phyloP scores from a whole-genome alignment of 2,113 vertebrate genomes.

The Myrmecobius fasciatus region DNA sequence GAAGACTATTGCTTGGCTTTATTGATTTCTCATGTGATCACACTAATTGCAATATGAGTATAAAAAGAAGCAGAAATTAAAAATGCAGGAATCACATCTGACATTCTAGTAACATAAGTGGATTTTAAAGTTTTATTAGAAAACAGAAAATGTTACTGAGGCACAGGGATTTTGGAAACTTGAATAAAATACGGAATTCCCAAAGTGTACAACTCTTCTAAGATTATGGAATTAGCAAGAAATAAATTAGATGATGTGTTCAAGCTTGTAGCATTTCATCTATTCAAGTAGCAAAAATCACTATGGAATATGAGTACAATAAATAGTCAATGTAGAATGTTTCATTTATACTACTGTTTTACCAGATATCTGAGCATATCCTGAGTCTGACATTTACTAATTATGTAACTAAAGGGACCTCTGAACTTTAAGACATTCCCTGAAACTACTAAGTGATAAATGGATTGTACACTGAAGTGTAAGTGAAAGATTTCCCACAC shows the following conservation, averaged over 20 bases:
- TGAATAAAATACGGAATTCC: neutral
- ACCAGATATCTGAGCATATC: neutral
- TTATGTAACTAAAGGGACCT: neutral
- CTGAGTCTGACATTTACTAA: neutral
- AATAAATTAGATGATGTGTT: neutral
- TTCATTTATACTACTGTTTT: neutral
- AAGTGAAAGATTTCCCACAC: neutral
- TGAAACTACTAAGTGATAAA: neutral
- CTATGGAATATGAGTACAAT: neutral
- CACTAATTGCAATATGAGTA: neutral
- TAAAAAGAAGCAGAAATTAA: neutral
- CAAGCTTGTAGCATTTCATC: neutral
- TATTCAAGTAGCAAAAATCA: constrained; percentile 16
- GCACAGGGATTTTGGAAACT: neutral
- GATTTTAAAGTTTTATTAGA: neutral
- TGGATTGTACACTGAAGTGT: neutral
- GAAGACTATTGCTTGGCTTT: neutral
- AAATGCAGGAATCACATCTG: constrained; percentile 1
- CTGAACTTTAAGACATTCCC: neutral
- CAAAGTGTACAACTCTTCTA: neutral
- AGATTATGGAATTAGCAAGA: neutral
- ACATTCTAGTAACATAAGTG: neutral
- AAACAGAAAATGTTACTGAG: neutral
- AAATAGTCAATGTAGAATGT: neutral
- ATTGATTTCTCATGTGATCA: constrained; percentile 6